Percentiles rank a stretch among this genome's conserved stretches.
These are phyloP conservation scores for Pteronura brasiliensis DNA, from an alignment of 2,113 vertebrate genomes.

Conservation along the genomic window DNA sequence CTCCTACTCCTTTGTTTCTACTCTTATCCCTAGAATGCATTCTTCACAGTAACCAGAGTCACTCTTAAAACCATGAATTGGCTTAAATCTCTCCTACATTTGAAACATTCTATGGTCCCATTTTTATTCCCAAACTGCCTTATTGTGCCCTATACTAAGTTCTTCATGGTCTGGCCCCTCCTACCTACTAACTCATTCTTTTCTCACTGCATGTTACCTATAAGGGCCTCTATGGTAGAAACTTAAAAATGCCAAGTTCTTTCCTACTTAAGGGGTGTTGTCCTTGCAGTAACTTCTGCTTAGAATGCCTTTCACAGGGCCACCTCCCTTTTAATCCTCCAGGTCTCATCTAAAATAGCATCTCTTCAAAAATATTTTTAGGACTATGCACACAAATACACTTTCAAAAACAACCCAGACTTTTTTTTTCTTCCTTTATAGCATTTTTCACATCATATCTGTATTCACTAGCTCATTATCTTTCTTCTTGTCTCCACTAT, in stretches of 20 bases:
- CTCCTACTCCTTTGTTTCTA: not conserved
- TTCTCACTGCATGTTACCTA: no score
- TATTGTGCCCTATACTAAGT: not conserved
- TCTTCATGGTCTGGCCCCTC: not conserved
- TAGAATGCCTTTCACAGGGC: not conserved
- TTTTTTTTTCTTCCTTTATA: not conserved
- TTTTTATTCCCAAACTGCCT: not conserved
- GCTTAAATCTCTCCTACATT: not conserved
- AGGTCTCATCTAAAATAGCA: not conserved
- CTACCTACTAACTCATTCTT: not conserved
- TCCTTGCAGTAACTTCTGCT: not conserved
- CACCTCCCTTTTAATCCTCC: not conserved
- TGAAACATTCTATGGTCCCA: not conserved
- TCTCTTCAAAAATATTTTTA: not conserved
- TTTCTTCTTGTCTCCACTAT: not conserved
- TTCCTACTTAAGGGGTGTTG: not conserved
- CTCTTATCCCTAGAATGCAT: not conserved
- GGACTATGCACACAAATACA: not conserved
- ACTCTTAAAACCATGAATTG: not conserved
- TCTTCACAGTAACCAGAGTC: not conserved
- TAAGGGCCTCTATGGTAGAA: not conserved
- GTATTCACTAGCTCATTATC: not conserved
- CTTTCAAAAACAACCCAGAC: not conserved
- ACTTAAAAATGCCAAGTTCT: not conserved
- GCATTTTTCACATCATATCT: not conserved